Evolutionary conservation across 2,113 vertebrate genomes (phyloP), one percentile per base, ranked within the genome.

Genomic region (Mionectes macconnelli): DNA sequence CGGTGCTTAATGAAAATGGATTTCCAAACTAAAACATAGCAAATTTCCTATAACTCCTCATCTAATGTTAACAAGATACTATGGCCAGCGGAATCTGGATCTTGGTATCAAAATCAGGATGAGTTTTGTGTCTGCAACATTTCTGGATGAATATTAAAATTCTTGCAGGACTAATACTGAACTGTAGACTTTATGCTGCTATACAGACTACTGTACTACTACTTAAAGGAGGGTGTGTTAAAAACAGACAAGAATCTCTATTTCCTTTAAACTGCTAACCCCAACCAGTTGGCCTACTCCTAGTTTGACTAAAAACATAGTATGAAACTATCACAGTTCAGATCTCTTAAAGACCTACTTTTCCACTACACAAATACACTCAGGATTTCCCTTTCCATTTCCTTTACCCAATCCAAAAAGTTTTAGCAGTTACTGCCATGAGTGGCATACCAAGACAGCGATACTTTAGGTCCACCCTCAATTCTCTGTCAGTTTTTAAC

Each of bases 371-470:
- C 22, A 67, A 81, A 37, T 4, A 78, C 8, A n/a, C 16, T 66
- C 52, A 66, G 14, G 9, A 81, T n/a, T 78, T 62, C 22, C 6
- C 30, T 37, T 78, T 67, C 66, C 22, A 62, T 35, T 74, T 18
- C 9, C 19, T 60, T 25, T 3, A 49, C 5, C 4, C 13, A 75
- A 2, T 18, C 4, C 20, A 66, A 16, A 45, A 84, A 39, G 13
- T 24, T 74, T 66, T 15, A 75, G n/a, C 14, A 28, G 5, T n/a
- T 45, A 53, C 4, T 1, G 9, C 9, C 6, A 33, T 1, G 2
- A 82, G 40, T 8, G 37, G 8, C 21, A 37, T 21, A 47, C 4
- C 14, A 40, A 47, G 82, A 42, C 6, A 76, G 52, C 19, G 8
- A 31, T 18, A 49, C 6, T n/a, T 76, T 1, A 59, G 21, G 21